Conservation (phyloP, 2,888 invertebrate species). For the Zootermopsis nevadensis region DNA sequence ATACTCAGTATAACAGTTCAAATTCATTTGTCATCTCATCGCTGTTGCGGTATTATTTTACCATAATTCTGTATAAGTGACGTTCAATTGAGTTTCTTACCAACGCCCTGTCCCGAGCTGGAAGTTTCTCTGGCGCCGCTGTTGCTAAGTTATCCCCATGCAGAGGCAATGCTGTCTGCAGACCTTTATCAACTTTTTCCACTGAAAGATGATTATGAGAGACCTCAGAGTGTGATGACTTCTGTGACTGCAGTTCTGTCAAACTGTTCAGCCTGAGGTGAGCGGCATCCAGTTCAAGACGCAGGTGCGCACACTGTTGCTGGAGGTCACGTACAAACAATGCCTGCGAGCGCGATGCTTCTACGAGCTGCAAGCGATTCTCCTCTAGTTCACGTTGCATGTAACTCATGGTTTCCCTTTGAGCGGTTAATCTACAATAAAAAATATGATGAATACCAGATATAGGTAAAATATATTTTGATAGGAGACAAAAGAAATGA, state of each 20-base stretch:
- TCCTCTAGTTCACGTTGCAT: slow-evolving; percentile 44
- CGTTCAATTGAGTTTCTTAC: not conserved
- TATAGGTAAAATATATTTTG: no score
- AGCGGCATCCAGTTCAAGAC: slow-evolving; percentile 44
- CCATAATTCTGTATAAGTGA: no score
- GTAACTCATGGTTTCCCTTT: slow-evolving; percentile 43
- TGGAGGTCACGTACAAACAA: slow-evolving; percentile 44
- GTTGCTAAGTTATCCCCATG: not conserved
- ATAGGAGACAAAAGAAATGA: no score
- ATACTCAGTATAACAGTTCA: no score
- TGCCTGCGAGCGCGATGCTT: slow-evolving; percentile 41
- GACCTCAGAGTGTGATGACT: not conserved
- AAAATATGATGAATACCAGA: no score
- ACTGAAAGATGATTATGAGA: not conserved
- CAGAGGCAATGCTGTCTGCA: slow-evolving; percentile 15
- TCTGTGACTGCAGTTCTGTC: not conserved
- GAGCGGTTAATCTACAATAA: slow-evolving; percentile 45
- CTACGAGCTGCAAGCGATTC: slow-evolving; percentile 40
- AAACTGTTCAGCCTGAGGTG: slow-evolving; percentile 19
- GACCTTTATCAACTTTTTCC: slow-evolving; percentile 16
- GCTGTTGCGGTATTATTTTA: no score
- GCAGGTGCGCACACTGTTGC: slow-evolving; percentile 30
- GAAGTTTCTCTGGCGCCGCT: not conserved
- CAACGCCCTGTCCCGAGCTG: not conserved
- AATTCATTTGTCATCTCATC: no score